Conservation (phyloP, 2,888 invertebrate species). For the Cataglyphis livida region DNA sequence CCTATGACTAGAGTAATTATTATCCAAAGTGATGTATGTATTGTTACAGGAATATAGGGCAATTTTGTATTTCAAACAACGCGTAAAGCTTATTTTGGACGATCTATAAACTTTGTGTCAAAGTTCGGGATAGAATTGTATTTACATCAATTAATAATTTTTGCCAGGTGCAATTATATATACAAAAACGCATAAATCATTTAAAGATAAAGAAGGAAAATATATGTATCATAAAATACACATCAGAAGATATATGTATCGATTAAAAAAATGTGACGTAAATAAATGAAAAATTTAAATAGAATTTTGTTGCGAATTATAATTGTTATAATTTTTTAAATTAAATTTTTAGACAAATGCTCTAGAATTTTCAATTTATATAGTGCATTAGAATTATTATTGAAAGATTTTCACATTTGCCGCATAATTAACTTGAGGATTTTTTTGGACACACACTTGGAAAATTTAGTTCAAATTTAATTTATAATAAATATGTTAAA, state of each 20-base stretch:
- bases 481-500: too few species aligned
- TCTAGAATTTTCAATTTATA: not conserved
- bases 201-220: not conserved
- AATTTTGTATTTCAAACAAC: not conserved
- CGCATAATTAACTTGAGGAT: not conserved
- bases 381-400: not conserved
- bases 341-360: not conserved
- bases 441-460: too few species aligned
- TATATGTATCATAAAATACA: not conserved
- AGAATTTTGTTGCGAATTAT: not conserved
- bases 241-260: not conserved
- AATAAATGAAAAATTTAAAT: not conserved
- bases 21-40: not conserved
- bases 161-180: not conserved
- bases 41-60: not conserved
- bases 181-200: not conserved
- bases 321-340: not conserved
- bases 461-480: too few species aligned
- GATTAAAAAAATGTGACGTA: not conserved
- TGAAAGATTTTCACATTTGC: not conserved
- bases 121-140: not conserved
- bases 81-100: not conserved
- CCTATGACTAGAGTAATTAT: not conserved
- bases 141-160: not conserved
- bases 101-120: not conserved